phyloP scores from a whole-genome alignment of 2,113 vertebrate genomes.

The Puffinus mauretanicus region DNA sequence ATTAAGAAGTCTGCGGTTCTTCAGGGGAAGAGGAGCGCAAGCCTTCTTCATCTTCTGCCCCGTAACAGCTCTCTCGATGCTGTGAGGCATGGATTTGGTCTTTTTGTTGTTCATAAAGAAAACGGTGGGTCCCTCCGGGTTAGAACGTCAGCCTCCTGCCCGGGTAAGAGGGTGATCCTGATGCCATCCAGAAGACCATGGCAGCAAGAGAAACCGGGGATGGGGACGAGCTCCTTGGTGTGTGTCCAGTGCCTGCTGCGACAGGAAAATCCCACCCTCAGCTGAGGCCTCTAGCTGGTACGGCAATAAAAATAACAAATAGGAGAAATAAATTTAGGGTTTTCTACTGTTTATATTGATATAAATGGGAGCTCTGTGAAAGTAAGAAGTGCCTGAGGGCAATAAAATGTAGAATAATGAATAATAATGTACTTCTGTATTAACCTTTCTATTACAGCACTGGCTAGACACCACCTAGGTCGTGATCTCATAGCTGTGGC shows the following conservation, averaged over 20 bases:
- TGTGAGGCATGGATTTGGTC: rapidly evolving
- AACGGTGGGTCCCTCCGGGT: neutral
- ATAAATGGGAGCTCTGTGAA: neutral
- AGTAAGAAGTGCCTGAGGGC: neutral
- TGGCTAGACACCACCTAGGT: neutral
- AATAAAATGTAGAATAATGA: neutral
- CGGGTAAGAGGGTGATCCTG: rapidly evolving
- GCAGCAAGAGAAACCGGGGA: neutral
- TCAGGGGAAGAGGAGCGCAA: neutral
- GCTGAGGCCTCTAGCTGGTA: neutral
- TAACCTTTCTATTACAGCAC: neutral
- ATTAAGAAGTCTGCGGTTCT: neutral
- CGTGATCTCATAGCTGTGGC: neutral
- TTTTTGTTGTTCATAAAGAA: no score
- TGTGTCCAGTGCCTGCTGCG: neutral
- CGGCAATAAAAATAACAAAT: neutral
- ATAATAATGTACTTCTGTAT: neutral
- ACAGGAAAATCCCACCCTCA: neutral
- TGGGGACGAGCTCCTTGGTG: neutral
- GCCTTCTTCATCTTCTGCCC: neutral
- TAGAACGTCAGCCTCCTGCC: neutral
- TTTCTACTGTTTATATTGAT: neutral
- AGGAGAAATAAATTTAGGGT: neutral
- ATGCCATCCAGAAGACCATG: neutral
- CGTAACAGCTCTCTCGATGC: rapidly evolving